These are phyloP conservation scores for Tholera decimalis DNA, from an alignment of 2,888 invertebrate species.

Conservation along the genomic window DNA sequence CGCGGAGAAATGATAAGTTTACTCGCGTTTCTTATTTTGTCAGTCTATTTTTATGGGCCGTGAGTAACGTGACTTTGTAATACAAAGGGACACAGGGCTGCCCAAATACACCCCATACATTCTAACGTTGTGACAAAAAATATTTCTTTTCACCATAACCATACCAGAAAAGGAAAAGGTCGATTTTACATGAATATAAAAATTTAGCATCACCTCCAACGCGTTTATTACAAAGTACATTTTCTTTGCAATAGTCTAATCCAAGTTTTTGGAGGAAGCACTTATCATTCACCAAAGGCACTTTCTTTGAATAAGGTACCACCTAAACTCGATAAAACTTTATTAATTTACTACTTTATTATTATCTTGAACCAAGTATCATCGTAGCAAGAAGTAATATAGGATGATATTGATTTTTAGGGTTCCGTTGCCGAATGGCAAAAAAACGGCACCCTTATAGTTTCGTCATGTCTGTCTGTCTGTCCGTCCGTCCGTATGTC, in stretches of 20 bases:
- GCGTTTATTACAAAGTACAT: conserved; percentile 37
- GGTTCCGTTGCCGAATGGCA: too few relatives aligned
- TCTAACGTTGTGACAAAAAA: conserved; percentile 28
- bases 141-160: conserved; percentile 35
- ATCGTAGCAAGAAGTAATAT: conserved; percentile 23
- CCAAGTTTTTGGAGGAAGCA: conserved; percentile 9
- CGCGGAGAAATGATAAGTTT: conserved; percentile 15
- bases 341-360: conserved; percentile 42
- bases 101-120: conserved; percentile 32
- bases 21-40: conserved; percentile 11
- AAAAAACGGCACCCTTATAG: too few relatives aligned
- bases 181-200: conserved; percentile 40
- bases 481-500: too few relatives aligned
- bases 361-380: conserved; percentile 19
- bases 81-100: conserved; percentile 17
- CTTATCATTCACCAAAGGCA: conserved; percentile 32
- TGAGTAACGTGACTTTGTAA: conserved; percentile 26
- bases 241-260: conserved; percentile 13
- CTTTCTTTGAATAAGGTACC: conserved; percentile 29
- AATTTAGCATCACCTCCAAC: conserved; percentile 26
- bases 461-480: too few relatives aligned
- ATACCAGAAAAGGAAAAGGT: conserved; percentile 26
- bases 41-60: conserved; percentile 21
- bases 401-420: conserved; percentile 46
- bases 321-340: conserved; percentile 36